Evolutionary conservation across 2,888 invertebrate genomes (phyloP).

Genomic region (Agrochola litura): DNA sequence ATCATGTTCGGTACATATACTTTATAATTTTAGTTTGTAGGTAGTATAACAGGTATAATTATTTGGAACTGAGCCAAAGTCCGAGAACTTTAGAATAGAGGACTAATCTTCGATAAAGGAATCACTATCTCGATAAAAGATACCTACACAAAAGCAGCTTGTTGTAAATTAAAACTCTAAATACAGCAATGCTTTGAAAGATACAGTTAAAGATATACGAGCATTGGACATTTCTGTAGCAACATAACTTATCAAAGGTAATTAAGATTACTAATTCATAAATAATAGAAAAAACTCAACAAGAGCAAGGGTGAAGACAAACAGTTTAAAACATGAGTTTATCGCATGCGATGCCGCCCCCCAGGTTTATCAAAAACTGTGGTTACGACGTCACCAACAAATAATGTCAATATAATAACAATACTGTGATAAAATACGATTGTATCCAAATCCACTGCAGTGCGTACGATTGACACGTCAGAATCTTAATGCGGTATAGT

Average conservation of each 20-base stretch:
- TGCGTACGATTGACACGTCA: constrained; percentile 42
- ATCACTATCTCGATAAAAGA: background rate
- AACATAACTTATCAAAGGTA: constrained; percentile 49
- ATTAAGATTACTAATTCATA: constrained; percentile 58
- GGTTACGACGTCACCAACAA: constrained; percentile 25
- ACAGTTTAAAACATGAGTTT: constrained; percentile 37
- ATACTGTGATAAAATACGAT: constrained; percentile 27
- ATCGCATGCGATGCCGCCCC: constrained; percentile 53
- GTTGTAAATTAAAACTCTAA: background rate
- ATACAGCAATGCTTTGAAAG: background rate
- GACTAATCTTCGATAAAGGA: background rate
- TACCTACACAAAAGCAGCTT: background rate
- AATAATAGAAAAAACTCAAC: constrained; percentile 38
- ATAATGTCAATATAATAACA: constrained; percentile 36
- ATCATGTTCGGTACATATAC: constrained; percentile 11
- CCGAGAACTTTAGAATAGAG: background rate
- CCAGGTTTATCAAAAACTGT: constrained; percentile 51
- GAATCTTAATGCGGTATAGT: constrained; percentile 17
- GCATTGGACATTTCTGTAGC: background rate
- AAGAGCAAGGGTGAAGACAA: constrained; percentile 47
- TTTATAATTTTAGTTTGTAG: constrained; percentile 1
- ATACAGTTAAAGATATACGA: constrained; percentile 3
- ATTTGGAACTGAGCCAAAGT: background rate
- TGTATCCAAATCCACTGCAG: constrained; percentile 26
- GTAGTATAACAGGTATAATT: constrained; percentile 5